Evolutionary conservation across 1,140 invertebrate genomes (phyloP).

Genomic region (Ptiloglossa arizonensis): DNA sequence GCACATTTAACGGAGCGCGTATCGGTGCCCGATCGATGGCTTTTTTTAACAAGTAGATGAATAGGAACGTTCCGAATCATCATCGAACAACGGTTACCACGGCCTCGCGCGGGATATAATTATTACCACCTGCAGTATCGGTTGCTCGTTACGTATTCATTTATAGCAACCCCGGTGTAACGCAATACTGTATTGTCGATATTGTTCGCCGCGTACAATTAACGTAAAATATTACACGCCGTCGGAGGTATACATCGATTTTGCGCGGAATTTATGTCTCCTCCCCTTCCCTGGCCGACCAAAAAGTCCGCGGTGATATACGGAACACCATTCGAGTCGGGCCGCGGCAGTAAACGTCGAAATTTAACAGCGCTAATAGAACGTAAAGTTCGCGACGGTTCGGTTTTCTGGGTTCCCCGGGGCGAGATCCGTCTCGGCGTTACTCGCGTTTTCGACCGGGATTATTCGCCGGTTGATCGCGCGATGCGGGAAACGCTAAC

Average conservation of each 20-base stretch:
- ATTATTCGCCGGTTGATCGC: background rate
- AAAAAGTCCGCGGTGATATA: conserved; percentile 41
- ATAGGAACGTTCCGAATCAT: conserved; percentile 56
- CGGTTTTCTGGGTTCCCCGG: background rate
- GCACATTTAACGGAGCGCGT: conserved; percentile 28
- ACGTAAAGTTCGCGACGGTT: conserved; percentile 2
- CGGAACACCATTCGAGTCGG: background rate
- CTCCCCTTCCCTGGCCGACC: background rate
- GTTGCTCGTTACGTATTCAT: conserved; percentile 66
- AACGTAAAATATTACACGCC: conserved; percentile 65
- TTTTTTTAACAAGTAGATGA: conserved; percentile 39
- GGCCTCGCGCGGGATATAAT: conserved; percentile 57
- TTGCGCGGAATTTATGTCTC: conserved; percentile 48
- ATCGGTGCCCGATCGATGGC: conserved; percentile 40
- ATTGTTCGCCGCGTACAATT: conserved; percentile 64
- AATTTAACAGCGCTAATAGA: conserved; percentile 19
- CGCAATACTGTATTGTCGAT: conserved; percentile 60
- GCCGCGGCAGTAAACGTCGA: background rate
- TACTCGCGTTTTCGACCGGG: background rate
- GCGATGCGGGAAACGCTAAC: background rate
- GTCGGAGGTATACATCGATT: conserved; percentile 43
- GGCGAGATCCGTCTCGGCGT: background rate
- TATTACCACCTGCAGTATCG: conserved; percentile 60
- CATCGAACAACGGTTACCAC: conserved; percentile 55
- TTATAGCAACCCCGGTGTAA: conserved; percentile 57